Conservation (phyloP, 1,140 invertebrate species). For the Teleopsis dalmanni region DNA sequence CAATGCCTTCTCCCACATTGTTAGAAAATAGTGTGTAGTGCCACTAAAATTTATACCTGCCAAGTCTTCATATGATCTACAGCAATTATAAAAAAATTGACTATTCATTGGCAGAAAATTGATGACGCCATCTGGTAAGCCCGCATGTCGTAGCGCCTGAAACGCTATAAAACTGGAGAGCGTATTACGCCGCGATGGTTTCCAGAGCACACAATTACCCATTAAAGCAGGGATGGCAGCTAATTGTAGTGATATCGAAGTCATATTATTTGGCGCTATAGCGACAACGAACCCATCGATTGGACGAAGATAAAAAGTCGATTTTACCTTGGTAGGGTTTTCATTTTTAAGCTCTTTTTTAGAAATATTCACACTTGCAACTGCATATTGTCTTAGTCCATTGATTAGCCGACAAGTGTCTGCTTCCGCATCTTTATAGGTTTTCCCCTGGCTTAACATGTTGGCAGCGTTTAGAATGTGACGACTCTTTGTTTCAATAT, state of each 20-base stretch:
- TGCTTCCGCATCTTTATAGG: slow-evolving; percentile 92
- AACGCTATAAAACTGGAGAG: slow-evolving; percentile 93
- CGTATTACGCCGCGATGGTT: slow-evolving; percentile 94
- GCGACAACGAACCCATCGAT: slow-evolving; percentile 96
- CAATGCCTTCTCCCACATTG: slow-evolving; percentile 84
- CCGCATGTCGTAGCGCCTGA: slow-evolving; percentile 86
- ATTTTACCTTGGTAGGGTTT: slow-evolving; percentile 72
- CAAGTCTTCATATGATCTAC: slow-evolving; percentile 74
- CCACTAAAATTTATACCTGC: slow-evolving; percentile 96
- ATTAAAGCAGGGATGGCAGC: slow-evolving; percentile 91
- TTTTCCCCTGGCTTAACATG: slow-evolving; percentile 96
- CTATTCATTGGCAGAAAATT: slow-evolving; percentile 93
- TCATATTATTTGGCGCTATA: slow-evolving; percentile 97
- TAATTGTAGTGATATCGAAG: slow-evolving; percentile 95
- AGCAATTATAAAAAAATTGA: slow-evolving; percentile 81
- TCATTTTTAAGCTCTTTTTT: slow-evolving; percentile 58
- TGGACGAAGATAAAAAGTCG: slow-evolving; percentile 57
- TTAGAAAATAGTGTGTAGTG: slow-evolving; percentile 65
- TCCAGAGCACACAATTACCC: slow-evolving; percentile 97
- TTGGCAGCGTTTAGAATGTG: slow-evolving; percentile 86
- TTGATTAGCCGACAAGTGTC: slow-evolving; percentile 95
- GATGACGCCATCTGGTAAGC: slow-evolving; percentile 89
- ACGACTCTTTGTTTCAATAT: slow-evolving; percentile 81
- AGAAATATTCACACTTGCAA: slow-evolving; percentile 90
- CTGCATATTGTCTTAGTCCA: slow-evolving; percentile 92